Evolutionary conservation across 1,140 invertebrate species (phyloP).

Genomic region (Reticulitermes speratus): DNA sequence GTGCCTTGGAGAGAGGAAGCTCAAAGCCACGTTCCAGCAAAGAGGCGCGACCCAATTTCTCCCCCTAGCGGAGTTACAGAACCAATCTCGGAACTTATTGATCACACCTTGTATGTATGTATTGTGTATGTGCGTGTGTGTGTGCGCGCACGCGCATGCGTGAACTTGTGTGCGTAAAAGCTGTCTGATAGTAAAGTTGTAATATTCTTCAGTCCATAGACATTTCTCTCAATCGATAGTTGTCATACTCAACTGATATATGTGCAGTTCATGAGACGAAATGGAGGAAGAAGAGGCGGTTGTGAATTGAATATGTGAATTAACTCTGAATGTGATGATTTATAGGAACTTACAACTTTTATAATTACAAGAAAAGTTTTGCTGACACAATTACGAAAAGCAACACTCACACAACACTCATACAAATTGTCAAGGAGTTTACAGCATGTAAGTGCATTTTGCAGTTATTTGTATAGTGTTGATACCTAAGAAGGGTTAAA

Average conservation of each 20-base stretch:
- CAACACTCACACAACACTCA: slow-evolving; percentile 12
- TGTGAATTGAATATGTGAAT: not conserved
- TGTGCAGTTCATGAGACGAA: not conserved
- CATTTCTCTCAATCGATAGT: not conserved
- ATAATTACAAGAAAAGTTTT: not conserved
- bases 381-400: not conserved
- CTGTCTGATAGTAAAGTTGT: not conserved
- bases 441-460: slow-evolving; percentile 12
- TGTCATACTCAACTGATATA: not conserved
- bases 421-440: not conserved
- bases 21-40: no score
- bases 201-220: not conserved
- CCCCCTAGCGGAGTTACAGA: no score
- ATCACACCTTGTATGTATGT: no score
- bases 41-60: no score
- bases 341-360: not conserved
- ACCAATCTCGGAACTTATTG: no score
- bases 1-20: no score
- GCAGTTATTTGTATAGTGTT: not conserved
- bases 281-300: not conserved
- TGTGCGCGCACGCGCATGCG: no score
- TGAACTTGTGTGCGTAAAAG: not conserved
- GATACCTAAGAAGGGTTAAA: not conserved
- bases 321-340: not conserved
- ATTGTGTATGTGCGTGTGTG: no score